Base-by-base conservation (phyloP, 2,113 vertebrate genomes). In the Centropristis striata region DNA sequence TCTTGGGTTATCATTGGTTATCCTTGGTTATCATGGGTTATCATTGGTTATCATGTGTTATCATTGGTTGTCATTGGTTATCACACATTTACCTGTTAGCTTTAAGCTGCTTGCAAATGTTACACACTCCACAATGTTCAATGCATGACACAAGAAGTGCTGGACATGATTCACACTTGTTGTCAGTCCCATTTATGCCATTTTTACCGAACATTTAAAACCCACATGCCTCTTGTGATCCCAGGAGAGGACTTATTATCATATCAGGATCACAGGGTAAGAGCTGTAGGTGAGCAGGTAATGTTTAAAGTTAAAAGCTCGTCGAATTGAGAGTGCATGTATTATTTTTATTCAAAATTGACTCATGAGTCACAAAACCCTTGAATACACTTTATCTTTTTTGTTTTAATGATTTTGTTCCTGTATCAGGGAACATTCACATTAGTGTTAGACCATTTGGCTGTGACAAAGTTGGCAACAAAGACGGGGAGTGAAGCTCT, bases 391-490 rank as follows among this genome's bases (percentile, higher is more conserved):
- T 78, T 51, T 1, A 4, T 16, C 14, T 51, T 46, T n/a, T 59
- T 4, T 11, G 60, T 54, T 77, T 66, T 9, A 68, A 51, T 6
- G 4, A 4, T 46, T 46, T 27, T 39, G 25, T 44, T 58, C 25
- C 28, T 20, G 23, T 68, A 58, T 81, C 71, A 28, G 49, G n/a
- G 63, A 75, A 57, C 51, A 25, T 78, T 80, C 44, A 11, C 18
- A 39, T 67, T 59, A 39, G 18, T 8, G 47, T 67, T 75, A 16
- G 71, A 78, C 23, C 69, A 42, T 71, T 75, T 78, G 71, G 63
- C 80, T 78, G 82, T 68, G 46, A 86, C 13, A 83, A 71, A 83
- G 42, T 46, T 71, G 76, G 37, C 39, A 58, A 20, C 4, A 44
- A 70, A 83, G 46, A 54, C 3, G 18, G 5, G 13, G 41, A 77